A percentile compares a stretch with the other conserved stretches of the same genome.
Evolutionary conservation across 1,140 invertebrate species (phyloP).

Genomic region (Diorhabda sublineata): DNA sequence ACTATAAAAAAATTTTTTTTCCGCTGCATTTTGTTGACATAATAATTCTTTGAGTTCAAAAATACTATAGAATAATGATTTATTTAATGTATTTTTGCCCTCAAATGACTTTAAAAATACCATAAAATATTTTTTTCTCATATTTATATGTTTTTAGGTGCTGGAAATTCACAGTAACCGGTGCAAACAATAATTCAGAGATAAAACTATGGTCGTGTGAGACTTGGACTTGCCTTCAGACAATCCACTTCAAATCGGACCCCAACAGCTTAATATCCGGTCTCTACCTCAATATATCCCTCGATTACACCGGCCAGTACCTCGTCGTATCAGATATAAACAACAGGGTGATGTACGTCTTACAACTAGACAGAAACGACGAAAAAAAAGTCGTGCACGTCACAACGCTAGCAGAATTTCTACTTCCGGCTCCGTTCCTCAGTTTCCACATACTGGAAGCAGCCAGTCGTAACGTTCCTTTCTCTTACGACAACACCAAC

Average conservation of each 20-base stretch:
- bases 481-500: constrained; percentile 35
- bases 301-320: constrained; percentile 79
- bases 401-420: constrained; percentile 74
- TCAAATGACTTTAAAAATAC: too few relatives aligned
- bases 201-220: constrained; percentile 94
- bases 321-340: constrained; percentile 81
- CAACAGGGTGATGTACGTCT: constrained; percentile 70
- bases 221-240: constrained; percentile 88
- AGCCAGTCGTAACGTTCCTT: constrained; percentile 48
- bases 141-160: constrained; percentile 64
- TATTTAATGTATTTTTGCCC: too few relatives aligned
- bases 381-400: constrained; percentile 54
- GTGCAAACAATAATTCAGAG: constrained; percentile 83
- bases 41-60: too few relatives aligned
- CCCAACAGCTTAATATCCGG: constrained; percentile 45
- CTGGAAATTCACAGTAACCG: constrained; percentile 93
- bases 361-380: constrained; percentile 64
- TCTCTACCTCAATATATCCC: constrained; percentile 62
- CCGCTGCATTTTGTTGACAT: too few relatives aligned
- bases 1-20: too few relatives aligned
- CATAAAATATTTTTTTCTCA: too few relatives aligned
- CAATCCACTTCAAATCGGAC: constrained; percentile 63
- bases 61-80: too few relatives aligned
- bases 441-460: constrained; percentile 84
- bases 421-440: constrained; percentile 75